Evolutionary conservation across 2,797 vertebrate species (phyloP), one percentile per base, ranked within the genome.

Genomic region (Melanotaenia trifasciata): DNA sequence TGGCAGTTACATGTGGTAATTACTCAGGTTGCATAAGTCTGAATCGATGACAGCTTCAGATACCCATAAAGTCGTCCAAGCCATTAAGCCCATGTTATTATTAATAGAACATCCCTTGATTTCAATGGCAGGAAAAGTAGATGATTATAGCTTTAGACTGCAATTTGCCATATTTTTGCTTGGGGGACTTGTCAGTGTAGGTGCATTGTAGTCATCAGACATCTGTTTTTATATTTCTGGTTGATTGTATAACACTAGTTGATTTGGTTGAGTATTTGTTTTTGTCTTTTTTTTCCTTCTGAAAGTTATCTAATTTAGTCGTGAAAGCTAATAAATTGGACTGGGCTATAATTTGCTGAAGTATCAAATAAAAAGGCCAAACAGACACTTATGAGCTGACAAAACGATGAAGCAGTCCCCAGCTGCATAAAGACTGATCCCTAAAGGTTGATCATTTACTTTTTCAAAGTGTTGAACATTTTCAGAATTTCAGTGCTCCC

Each of bases 1-100:
- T 64, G 74, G 75, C 80, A 78, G 89, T 90, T 91, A 80, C 53
- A 65, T 28, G 58, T 65, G 67, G 67, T 63, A 84, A 77, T 83
- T 84, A 83, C 64, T 58, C 72, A 76, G 67, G 72, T 74, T 74
- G 77, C 40, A 58, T 60, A 70, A 60, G 65, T 76, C 32, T 80
- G 79, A 84, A 70, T 81, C 57, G 65, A 80, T 85, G 81, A 72
- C 76, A 80, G 76, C 65, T 76, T 81, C 74, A 5, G 5, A 80
- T 67, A 57, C 47, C 45, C 38, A 14, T 26, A 24, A 73, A 65
- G 64, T 73, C 74, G 72, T 75, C 26, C 64, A 58, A 66, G 69
- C 73, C 63, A 33, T 76, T 86, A 66, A 78, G 69, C 75, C 33
- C 28, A 36, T 65, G 67, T 76, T 73, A 57, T 47, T 79, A 84